These are phyloP conservation scores for Drosophila nigrodunni DNA, from an alignment of 1,140 invertebrate species.

Conservation along the genomic window DNA sequence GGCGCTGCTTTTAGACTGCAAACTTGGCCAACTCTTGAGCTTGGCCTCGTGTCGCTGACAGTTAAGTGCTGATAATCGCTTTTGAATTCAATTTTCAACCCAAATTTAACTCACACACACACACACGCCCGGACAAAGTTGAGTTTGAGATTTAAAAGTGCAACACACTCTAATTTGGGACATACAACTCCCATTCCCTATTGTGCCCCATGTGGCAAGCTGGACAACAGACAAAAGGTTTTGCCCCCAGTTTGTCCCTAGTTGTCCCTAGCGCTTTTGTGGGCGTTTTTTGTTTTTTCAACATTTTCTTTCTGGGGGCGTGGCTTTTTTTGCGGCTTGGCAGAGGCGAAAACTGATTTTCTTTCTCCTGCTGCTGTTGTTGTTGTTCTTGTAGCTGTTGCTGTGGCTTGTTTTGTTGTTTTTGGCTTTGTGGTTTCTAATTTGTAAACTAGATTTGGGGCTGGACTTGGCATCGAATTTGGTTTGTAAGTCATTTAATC, in stretches of 20 bases:
- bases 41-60: conserved; percentile 76
- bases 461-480: conserved; percentile 28
- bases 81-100: conserved; percentile 76
- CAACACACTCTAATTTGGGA: conserved; percentile 53
- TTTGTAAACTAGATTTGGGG: conserved; percentile 70
- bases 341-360: conserved; percentile 49
- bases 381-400: conserved; percentile 39
- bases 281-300: conserved; percentile 18
- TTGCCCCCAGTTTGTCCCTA: background rate
- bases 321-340: conserved; percentile 50
- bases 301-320: conserved; percentile 10
- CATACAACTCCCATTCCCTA: conserved; percentile 2
- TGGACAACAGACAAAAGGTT: conserved; percentile 56
- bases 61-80: conserved; percentile 80
- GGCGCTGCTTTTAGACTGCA: conserved; percentile 42
- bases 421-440: conserved; percentile 63
- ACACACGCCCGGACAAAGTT: conserved; percentile 60
- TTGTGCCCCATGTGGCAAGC: background rate
- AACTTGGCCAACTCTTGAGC: conserved; percentile 23
- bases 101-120: conserved; percentile 55
- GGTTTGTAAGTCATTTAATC: conserved; percentile 67
- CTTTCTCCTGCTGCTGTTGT: conserved; percentile 2
- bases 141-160: conserved; percentile 75
- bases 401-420: conserved; percentile 52
- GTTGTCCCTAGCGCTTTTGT: background rate